These are phyloP conservation scores for Drosophila ohnishii DNA, from an alignment of 1,140 invertebrate genomes.

Conservation along the genomic window DNA sequence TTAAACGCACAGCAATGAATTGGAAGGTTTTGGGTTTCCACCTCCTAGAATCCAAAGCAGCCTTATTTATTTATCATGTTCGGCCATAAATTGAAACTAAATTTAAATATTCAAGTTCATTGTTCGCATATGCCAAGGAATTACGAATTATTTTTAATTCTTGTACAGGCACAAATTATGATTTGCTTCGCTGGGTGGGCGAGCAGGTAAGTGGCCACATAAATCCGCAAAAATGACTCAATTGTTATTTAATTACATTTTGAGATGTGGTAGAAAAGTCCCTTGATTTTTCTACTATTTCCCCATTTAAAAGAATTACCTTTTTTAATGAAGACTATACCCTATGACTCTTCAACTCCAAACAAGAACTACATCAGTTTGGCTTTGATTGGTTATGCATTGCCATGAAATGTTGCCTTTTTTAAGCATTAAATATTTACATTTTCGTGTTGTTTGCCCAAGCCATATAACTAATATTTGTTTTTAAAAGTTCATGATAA, in stretches of 20 bases:
- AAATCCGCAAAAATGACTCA: constrained; percentile 5
- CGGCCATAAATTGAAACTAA: constrained; percentile 16
- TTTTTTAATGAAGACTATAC: neutral
- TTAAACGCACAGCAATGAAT: constrained; percentile 20
- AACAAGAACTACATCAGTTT: neutral
- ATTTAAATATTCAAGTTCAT: constrained; percentile 70
- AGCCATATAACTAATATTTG: constrained; percentile 36
- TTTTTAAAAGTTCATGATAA: neutral
- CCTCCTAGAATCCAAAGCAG: constrained; percentile 6
- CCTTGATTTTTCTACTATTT: neutral
- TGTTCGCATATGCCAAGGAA: constrained; percentile 40
- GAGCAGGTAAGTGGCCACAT: constrained; percentile 30
- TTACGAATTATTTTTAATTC: constrained; percentile 48
- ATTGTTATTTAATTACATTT: neutral
- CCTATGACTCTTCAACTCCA: neutral
- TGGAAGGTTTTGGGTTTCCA: constrained; percentile 35
- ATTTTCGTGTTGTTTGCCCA: constrained; percentile 44
- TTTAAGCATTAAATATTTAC: constrained; percentile 15
- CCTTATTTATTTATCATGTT: constrained; percentile 36
- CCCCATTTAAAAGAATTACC: neutral
- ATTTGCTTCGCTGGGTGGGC: neutral
- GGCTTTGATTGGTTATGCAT: neutral
- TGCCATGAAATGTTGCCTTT: constrained; percentile 18
- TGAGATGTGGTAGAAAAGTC: neutral
- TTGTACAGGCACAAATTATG: neutral